Base-by-base conservation (phyloP, 2,888 invertebrate genomes). In the Pyrrhosoma nymphula region DNA sequence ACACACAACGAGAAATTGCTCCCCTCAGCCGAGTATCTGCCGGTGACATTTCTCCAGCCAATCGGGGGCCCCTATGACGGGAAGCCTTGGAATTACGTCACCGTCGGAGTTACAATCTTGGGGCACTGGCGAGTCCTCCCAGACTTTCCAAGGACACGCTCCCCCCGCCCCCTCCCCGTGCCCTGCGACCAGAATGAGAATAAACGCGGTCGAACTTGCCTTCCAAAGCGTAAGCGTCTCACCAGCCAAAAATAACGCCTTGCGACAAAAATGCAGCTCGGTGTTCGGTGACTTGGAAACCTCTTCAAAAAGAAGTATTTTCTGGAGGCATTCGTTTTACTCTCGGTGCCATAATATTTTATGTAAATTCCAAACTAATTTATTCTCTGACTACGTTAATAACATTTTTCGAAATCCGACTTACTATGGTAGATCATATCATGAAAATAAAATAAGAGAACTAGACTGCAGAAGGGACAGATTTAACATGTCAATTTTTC, bases 21-120 rank as follows among this genome's bases (percentile, higher is more conserved):
- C 69, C n/a, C 1, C 82, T 35, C 1, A n/a, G 20, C 69, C 69
- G n/a, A n/a, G n/a, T 12, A 4, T 93, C 69, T 39, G 63, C 47
- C 47, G 91, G 60, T 69, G 69, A 93, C 93, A 93, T 69, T 93
- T 93, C 75, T 75, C 56, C 14, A n/a, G 63, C 47, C 63, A 69
- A 47, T 20, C 26, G 39, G 56, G 60, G 60, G 18, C 60, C 30
- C 63, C 91, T 14, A 39, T 30, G 82, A 82, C 30, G 82, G 63
- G 93, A 23, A 63, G 47, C 69, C 93, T 93, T 93, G 93, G n/a
- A 47, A 63, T 93, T 63, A 69, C 93, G 93, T 93, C 93, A 93
- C n/a, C 93, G 93, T 93, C 39, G 26, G 69, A 93, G 93, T 75
- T 93, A 69, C 93, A 93, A 47, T 69, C 93, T 75, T 63, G 60